A percentile compares a stretch with the other conserved stretches of the same genome.
Conservation (phyloP, 2,888 invertebrate genomes). For the Scaptomyza flava region DNA sequence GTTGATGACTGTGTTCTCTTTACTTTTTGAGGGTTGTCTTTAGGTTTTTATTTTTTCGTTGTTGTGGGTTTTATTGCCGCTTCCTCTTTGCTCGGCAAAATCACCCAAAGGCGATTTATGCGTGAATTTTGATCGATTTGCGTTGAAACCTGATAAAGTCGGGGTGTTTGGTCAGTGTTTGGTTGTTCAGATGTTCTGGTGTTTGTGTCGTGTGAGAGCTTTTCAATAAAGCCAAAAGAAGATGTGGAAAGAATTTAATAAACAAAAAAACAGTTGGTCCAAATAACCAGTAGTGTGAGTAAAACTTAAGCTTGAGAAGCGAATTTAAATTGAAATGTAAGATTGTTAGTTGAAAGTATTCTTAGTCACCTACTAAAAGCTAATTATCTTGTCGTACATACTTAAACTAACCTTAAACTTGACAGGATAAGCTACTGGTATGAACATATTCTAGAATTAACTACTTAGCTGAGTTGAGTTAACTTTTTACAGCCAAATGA, state of each 20-base stretch:
- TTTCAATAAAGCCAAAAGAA: conserved; percentile 15
- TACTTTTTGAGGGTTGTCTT: conserved; percentile 23
- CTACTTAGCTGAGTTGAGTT: too few relatives aligned
- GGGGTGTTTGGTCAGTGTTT: neutral
- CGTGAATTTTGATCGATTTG: conserved; percentile 68
- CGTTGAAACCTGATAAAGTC: conserved; percentile 64
- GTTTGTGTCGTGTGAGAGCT: conserved; percentile 44
- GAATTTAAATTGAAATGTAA: neutral
- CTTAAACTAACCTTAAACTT: too few relatives aligned
- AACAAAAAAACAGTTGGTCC: conserved; percentile 27
- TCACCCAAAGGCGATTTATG: conserved; percentile 45
- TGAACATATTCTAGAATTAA: too few relatives aligned
- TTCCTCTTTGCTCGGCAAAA: conserved; percentile 28
- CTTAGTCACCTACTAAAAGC: too few relatives aligned
- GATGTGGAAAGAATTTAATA: neutral
- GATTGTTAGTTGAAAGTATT: too few relatives aligned
- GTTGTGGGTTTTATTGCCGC: conserved; percentile 6
- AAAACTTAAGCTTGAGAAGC: neutral
- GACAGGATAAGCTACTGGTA: too few relatives aligned
- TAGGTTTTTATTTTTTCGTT: conserved; percentile 7
- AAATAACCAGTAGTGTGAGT: neutral
- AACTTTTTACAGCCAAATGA: conserved; percentile 5
- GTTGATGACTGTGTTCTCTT: conserved; percentile 25
- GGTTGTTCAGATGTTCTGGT: conserved; percentile 4
- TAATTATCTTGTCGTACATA: too few relatives aligned